These are phyloP conservation scores for Equus przewalskii DNA, from an alignment of 2,113 vertebrate species.

Conservation along the genomic window DNA sequence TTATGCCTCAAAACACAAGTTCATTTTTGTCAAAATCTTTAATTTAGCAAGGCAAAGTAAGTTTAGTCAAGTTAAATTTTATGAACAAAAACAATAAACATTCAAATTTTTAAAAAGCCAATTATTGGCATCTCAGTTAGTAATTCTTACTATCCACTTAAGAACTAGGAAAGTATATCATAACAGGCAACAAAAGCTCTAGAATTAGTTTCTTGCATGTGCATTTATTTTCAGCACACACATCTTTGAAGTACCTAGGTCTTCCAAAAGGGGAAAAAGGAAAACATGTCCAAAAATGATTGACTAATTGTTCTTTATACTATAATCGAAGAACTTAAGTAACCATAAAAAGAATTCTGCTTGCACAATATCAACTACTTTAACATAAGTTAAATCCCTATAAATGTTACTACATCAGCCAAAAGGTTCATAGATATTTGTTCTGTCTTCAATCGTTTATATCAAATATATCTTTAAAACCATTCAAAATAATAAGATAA, in stretches of 20 bases:
- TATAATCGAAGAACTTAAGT: background rate
- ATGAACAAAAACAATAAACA: background rate
- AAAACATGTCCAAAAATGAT: background rate
- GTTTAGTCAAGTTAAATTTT: background rate
- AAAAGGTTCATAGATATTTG: background rate
- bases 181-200: background rate
- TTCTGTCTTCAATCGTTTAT: background rate
- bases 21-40: background rate
- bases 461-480: background rate
- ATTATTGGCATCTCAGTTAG: background rate
- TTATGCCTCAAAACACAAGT: background rate
- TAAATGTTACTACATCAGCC: background rate
- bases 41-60: background rate
- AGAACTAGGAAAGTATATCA: background rate
- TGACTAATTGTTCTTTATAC: background rate
- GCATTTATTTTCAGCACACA: background rate
- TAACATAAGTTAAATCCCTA: background rate
- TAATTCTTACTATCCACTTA: background rate
- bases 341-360: background rate
- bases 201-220: background rate
- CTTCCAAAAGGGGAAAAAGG: background rate
- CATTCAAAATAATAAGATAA: background rate
- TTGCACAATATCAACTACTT: background rate
- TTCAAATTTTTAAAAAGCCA: background rate
- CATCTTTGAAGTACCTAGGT: background rate